Evolutionary conservation across 2,888 invertebrate species (phyloP).

Genomic region (Mimachlamys varia): DNA sequence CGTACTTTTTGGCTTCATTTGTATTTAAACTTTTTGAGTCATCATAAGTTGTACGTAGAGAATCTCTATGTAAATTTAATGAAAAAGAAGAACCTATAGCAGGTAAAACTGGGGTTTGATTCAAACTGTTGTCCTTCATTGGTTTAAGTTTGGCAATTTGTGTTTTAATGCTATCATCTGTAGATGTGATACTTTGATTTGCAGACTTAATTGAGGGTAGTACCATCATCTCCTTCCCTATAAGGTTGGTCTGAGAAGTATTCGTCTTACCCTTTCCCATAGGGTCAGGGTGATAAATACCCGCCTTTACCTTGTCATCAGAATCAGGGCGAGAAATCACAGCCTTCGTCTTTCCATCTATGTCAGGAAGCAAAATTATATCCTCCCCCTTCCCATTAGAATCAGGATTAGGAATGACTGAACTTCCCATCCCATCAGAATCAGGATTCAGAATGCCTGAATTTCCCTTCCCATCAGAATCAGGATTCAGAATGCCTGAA

Average conservation of each 20-base stretch:
- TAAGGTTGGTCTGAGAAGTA: background rate
- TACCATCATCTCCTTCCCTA: background rate
- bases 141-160: slow-evolving; percentile 1
- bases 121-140: background rate
- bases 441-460: background rate
- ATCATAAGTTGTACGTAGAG: background rate
- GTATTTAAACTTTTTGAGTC: background rate
- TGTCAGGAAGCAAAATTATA: background rate
- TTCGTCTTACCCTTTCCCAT: background rate
- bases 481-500: background rate
- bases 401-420: background rate
- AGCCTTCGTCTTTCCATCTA: background rate
- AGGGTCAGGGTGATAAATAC: background rate
- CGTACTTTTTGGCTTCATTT: background rate
- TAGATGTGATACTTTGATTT: background rate
- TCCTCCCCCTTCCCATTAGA: background rate
- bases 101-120: background rate
- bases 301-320: background rate
- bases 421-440: background rate
- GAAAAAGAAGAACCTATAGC: background rate
- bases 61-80: background rate
- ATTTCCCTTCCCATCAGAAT: background rate
- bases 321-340: background rate
- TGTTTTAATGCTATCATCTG: background rate
- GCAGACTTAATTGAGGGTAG: background rate